phyloP scores from a whole-genome alignment of 2,113 vertebrate genomes.

The Ibidorhyncha struthersii region DNA sequence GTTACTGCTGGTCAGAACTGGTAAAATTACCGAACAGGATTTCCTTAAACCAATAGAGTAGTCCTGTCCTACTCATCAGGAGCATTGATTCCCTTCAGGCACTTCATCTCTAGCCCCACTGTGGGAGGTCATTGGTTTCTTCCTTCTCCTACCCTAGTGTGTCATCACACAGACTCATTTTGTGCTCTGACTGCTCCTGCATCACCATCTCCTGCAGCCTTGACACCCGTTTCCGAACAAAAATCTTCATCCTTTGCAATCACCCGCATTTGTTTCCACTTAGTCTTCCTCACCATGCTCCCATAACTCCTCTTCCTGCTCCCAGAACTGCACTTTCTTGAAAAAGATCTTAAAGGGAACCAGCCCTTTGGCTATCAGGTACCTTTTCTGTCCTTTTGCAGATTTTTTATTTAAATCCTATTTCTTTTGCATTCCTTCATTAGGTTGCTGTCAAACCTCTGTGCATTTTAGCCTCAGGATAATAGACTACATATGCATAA shows the following conservation, averaged over 20 bases:
- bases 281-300: not conserved
- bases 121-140: not conserved
- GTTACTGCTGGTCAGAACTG: not conserved
- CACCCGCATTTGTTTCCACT: not conserved
- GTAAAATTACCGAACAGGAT: not conserved
- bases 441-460: slow-evolving; percentile 19
- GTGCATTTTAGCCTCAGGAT: slow-evolving; percentile 36
- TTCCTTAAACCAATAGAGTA: not conserved
- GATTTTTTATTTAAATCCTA: slow-evolving; percentile 55
- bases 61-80: not conserved
- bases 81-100: not conserved
- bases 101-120: not conserved
- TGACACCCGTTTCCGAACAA: not conserved
- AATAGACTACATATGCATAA: slow-evolving; percentile 44
- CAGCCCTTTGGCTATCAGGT: not conserved
- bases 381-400: slow-evolving; percentile 15
- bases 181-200: not conserved
- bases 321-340: not conserved
- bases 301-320: not conserved
- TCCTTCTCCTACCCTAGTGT: not conserved
- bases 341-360: not conserved
- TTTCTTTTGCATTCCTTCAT: slow-evolving; percentile 53
- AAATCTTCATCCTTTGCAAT: not conserved
- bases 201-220: not conserved
- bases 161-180: not conserved